phyloP scores from a whole-genome alignment of 2,113 vertebrate species.

The Muscicapa adusta region DNA sequence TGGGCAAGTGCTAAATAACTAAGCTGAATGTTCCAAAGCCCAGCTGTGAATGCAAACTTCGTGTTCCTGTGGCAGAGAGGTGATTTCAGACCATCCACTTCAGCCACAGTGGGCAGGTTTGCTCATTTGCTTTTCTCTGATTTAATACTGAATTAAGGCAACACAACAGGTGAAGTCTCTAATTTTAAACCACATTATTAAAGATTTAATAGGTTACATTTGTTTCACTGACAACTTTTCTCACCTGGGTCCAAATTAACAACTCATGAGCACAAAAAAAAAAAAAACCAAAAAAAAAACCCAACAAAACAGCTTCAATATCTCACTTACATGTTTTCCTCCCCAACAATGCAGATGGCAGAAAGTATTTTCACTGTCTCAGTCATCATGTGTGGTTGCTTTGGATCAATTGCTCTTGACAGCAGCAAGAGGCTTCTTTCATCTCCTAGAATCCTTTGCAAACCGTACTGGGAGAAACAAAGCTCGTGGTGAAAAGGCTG shows the following conservation, averaged over 20 bases:
- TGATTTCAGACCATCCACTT: not conserved
- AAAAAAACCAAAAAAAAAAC: too few species aligned
- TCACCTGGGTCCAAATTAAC: not conserved
- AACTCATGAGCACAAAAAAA: not conserved
- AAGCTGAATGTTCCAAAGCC: not conserved
- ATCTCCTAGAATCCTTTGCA: slow-evolving; percentile 92
- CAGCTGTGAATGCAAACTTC: not conserved
- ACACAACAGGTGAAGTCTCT: not conserved
- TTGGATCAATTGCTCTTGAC: slow-evolving; percentile 92
- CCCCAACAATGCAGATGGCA: slow-evolving; percentile 92
- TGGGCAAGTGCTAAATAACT: accelerated
- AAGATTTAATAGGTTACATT: not conserved
- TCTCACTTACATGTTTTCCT: slow-evolving; percentile 91
- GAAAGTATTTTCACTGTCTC: slow-evolving; percentile 97
- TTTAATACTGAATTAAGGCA: not conserved
- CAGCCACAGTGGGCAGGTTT: not conserved
- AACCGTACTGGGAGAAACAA: slow-evolving; percentile 79
- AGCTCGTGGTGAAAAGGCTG: not conserved
- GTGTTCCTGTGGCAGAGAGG: not conserved
- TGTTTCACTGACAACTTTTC: not conserved
- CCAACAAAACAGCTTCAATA: too few species aligned
- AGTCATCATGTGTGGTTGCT: slow-evolving; percentile 94
- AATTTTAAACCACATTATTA: not conserved
- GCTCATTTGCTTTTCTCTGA: not conserved
- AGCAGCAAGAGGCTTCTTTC: slow-evolving; percentile 88